Evolutionary conservation across 2,888 invertebrate genomes (phyloP), one percentile per base, ranked within the genome.

Genomic region (Sarcophaga rosellei): DNA sequence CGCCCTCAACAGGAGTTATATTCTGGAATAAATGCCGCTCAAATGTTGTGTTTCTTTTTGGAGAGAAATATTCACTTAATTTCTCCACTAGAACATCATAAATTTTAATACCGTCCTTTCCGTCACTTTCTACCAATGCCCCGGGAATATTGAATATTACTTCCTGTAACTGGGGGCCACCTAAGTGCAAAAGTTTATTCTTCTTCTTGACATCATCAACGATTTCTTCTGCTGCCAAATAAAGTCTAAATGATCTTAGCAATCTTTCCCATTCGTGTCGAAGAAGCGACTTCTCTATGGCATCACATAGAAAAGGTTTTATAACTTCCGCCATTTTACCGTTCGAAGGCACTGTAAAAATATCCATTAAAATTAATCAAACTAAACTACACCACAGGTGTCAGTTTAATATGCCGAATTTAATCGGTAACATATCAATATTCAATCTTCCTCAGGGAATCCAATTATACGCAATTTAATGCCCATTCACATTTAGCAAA

Each of bases 11-110:
- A 59, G 79, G 72, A 12, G 53, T 66, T 45, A 90, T 77, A 15
- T 88, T 76, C 3, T 90, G 80, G 82, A 91, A 91, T 4, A 90
- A 12, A 85, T 91, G 90, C 12, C 90, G 73, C 88, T 92, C 91
- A 53, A 89, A 88, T 45, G 80, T 85, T 8, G 84, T 85, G 44
- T 89, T 89, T 79, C 87, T 88, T 65, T 87, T 74, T 63, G 88
- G 88, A 23, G 87, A 84, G 74, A 88, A 88, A 79, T 86, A 88
- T 74, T 85, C 84, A 47, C 61, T 74, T 6, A 88, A 75, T 57
- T 88, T 88, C 6, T 23, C 74, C 8, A 89, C 84, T 35, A 88
- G 63, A 3, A 88, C 62, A 59, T 84, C 62, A 72, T 87, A 88
- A 20, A 84, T 80, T 25, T 85, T 70, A 21, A 81, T 74, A 70